A percentile compares a stretch with the other conserved stretches of the same genome.
Conservation (phyloP, 2,888 invertebrate genomes). For the Ophion ellenae region DNA sequence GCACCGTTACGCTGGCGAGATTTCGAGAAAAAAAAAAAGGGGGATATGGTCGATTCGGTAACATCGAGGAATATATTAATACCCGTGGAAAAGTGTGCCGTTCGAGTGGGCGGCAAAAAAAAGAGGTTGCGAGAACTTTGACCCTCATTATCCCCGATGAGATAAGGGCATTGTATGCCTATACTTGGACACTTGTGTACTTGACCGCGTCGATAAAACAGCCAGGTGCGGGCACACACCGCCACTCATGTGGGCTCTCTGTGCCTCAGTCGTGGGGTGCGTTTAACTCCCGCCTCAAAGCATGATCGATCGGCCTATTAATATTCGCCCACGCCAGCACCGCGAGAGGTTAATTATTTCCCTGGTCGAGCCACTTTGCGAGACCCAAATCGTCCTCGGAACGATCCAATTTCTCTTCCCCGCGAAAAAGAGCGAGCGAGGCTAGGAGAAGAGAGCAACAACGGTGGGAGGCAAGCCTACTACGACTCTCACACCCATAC, state of each 20-base stretch:
- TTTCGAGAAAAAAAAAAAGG: not conserved
- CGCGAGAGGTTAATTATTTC: slow-evolving; percentile 66
- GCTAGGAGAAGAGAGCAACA: slow-evolving; percentile 29
- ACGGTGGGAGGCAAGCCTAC: not conserved
- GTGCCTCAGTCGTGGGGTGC: slow-evolving; percentile 36
- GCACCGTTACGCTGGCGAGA: slow-evolving; percentile 1
- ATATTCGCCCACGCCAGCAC: slow-evolving; percentile 69
- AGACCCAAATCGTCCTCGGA: slow-evolving; percentile 65
- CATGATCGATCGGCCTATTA: slow-evolving; percentile 71
- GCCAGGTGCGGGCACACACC: slow-evolving; percentile 43
- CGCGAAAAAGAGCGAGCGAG: slow-evolving; percentile 1
- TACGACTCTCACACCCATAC: slow-evolving; percentile 1
- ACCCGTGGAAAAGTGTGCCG: slow-evolving; percentile 9
- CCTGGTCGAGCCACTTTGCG: slow-evolving; percentile 60
- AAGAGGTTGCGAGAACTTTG: slow-evolving; percentile 40
- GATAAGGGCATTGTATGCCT: slow-evolving; percentile 46
- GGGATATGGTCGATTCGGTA: not conserved
- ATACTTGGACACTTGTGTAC: slow-evolving; percentile 50
- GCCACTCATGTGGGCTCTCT: slow-evolving; percentile 15
- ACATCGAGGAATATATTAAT: slow-evolving; percentile 15
- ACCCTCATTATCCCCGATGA: slow-evolving; percentile 34
- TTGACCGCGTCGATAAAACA: slow-evolving; percentile 66
- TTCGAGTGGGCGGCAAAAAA: not conserved
- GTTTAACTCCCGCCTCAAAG: slow-evolving; percentile 64
- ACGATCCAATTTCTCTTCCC: slow-evolving; percentile 65